Conservation (phyloP, 2,797 vertebrate species). For the Gallirallus australis region DNA sequence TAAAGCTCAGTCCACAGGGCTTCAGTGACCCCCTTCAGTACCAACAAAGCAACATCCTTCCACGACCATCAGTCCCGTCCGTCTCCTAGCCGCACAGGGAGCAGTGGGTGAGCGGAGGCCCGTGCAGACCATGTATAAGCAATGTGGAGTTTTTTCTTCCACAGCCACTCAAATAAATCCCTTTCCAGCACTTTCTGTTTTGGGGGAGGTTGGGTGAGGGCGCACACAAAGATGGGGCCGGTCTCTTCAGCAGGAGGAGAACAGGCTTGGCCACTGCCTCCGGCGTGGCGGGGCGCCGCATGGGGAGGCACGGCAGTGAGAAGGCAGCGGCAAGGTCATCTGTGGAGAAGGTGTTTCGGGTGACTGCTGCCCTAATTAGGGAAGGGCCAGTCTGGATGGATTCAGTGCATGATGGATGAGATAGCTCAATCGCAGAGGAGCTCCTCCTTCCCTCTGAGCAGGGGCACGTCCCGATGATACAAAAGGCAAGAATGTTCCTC, state of each 20-base stretch:
- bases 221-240: rapidly evolving
- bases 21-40: neutral
- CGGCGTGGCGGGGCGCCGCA: rapidly evolving
- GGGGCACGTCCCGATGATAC: conserved; percentile 63
- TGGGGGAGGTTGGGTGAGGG: neutral
- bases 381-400: neutral
- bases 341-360: neutral
- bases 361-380: conserved; percentile 23
- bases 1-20: neutral
- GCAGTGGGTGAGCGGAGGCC: neutral
- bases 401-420: neutral
- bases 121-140: neutral
- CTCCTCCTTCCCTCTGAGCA: conserved; percentile 54
- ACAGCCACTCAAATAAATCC: neutral
- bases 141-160: neutral
- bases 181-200: neutral
- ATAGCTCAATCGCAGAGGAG: neutral
- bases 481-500: conserved; percentile 63
- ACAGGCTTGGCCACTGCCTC: rapidly evolving
- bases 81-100: rapidly evolving
- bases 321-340: neutral
- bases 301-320: rapidly evolving
- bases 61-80: neutral
- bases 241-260: neutral
- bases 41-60: rapidly evolving